phyloP scores from a whole-genome alignment of 2,888 invertebrate species.

The Andrena bucephala region DNA sequence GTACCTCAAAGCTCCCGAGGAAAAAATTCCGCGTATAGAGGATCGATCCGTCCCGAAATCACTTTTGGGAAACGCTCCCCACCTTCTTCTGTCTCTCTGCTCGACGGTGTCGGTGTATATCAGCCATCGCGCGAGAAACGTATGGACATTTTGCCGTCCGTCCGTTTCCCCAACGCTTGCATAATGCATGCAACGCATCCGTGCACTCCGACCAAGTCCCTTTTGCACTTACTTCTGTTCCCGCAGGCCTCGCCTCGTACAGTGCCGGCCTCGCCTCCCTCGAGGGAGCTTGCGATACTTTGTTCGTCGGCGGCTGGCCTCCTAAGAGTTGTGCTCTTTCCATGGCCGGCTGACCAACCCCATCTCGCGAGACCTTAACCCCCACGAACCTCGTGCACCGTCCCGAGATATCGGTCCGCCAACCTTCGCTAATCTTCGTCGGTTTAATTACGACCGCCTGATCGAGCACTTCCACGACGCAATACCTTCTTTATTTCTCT shows the following conservation, averaged over 20 bases:
- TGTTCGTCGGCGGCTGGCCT: conserved; percentile 56
- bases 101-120: conserved; percentile 35
- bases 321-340: conserved; percentile 49
- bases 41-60: conserved; percentile 51
- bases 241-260: conserved; percentile 24
- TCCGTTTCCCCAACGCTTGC: conserved; percentile 69
- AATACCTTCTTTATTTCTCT: background rate
- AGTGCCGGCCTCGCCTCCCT: conserved; percentile 41
- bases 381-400: conserved; percentile 26
- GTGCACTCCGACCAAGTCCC: conserved; percentile 60
- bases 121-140: conserved; percentile 20
- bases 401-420: conserved; percentile 27
- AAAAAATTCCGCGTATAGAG: background rate
- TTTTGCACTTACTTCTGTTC: conserved; percentile 66
- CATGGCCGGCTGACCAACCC: conserved; percentile 52
- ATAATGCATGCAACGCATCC: conserved; percentile 68
- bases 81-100: background rate
- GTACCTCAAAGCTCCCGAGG: background rate
- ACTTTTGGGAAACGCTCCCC: conserved; percentile 66
- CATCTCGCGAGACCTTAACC: conserved; percentile 54
- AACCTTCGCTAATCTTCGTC: conserved; percentile 18
- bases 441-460: conserved; percentile 35
- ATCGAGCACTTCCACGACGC: background rate
- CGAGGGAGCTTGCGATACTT: conserved; percentile 66
- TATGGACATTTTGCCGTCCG: conserved; percentile 65